Base-by-base conservation (phyloP, 2,888 invertebrate genomes). In the Dryobota labecula region DNA sequence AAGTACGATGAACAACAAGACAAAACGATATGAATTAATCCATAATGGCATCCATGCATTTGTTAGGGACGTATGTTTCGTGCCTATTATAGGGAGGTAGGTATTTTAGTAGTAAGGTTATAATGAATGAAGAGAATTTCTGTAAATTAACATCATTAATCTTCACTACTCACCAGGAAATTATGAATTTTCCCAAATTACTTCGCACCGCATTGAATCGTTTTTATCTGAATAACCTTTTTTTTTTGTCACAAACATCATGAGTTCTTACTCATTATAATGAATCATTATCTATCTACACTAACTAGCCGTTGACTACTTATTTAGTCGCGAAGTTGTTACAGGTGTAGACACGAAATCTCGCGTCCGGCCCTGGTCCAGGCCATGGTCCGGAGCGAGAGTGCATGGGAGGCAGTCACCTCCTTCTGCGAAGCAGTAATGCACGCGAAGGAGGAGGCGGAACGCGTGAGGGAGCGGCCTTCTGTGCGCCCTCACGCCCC, bases 181-280 rank as follows among this genome's bases (percentile, higher is more conserved):
- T 49, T 36, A 56, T 64, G n/a, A 41, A 41, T 69, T 57, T 66
- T 0, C 13, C 15, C 20, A 61, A 75, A 60, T 27, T 8, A 72
- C 49, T 43, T 49, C 43, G 20, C 33, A 56, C 30, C 15, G 9
- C 33, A 43, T 58, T 13, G n/a, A 53, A 36, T 30, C n/a, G 30
- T 51, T 20, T 65, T 56, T 58, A 18, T 64, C 20, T 5, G 43
- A 72, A 78, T 47, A 41, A 41, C 47, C 61, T 27, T 71, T 61
- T 67, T 67, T 73, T 81, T 82, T 78, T 65, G 51, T 68, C 24
- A 36, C 13, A 33, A 61, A n/a, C 56, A 36, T 72, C 49, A 62
- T 64, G 82, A 38, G 49, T 41, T 49, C 13, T 49, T 79, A 60
- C 56, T 75, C 45, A 74, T 66, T 63, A 8, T 33, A 54, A 71